Evolutionary conservation across 92 coral and sea anemone species (phyloP), one percentile per base, ranked within the genome.

Genomic region (Actinernus sp.): DNA sequence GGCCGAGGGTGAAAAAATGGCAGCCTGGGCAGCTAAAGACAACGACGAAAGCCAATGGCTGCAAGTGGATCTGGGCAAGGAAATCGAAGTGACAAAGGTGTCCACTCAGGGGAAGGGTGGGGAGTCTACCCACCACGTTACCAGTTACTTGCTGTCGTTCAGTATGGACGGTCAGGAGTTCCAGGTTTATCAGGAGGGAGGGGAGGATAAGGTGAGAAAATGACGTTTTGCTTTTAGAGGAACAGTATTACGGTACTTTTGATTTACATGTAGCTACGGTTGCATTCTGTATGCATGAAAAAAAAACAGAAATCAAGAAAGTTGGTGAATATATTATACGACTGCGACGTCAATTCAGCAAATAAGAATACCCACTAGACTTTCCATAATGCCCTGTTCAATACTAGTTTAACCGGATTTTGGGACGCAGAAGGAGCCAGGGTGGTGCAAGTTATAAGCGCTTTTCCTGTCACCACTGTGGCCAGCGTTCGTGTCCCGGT

Each of bases 21-120:
- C 84, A 47, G 92, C 89, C 12, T 90, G 96, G 96, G 74, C 83
- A 62, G 88, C 96, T 14, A 56, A 58, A 19, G 86, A 90, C 14
- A 76, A 78, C 56, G 92, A 90, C 18, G 96, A 90, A 34, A 76
- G 76, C 46, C 92, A 90, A 68, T 90, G 96, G 96, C 74, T 90
- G n/a, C 89, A 90, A 71, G 76, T 80, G 32, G 74, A 90, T 41
- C 65, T 86, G 66, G 96, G 91, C 51, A 58, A 57, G 25, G 65
- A 58, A 34, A 64, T 24, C 0, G 79, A 68, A 70, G 51, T 89
- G 48, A 84, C 91, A 14, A 84, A 66, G 57, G 66, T 89, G 11
- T 65, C 81, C 31, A 74, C 80, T 19, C 96, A 89, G 37, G 96
- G 96, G 2, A 65, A 77, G 32, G 88, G 83, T 5, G 91, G 80